Base-by-base conservation (phyloP, 2,113 vertebrate genomes). In the Channa maculata region DNA sequence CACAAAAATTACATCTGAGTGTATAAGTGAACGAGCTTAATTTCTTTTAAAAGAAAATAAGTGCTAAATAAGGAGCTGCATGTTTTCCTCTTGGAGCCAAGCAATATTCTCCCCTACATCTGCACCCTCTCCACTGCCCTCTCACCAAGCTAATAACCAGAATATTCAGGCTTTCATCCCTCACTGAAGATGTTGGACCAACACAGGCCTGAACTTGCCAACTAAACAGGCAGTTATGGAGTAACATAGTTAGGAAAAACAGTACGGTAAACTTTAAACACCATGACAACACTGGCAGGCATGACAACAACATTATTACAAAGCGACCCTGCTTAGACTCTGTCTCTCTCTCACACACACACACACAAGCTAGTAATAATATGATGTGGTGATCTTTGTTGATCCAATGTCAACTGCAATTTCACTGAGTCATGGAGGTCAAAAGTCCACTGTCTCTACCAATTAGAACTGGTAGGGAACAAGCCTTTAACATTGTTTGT, bases 81-180 rank as follows among this genome's bases (percentile, higher is more conserved):
- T 24, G 24, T 24, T 24, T 24, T 24, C 24, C 24, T 24, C 1
- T 24, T 24, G 24, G 24, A 24, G 24, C 24, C 24, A 24, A 24
- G 24, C 24, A 24, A 24, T 24, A 24, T 24, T 24, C 24, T 24
- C 24, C 24, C 24, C 24, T 24, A 24, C 44, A 14, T 54, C 58
- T 46, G 46, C n/a, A 58, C 48, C 33, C 44, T 60, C 45, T 43
- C 15, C 38, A 7, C 24, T n/a, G 6, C 14, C 54, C 61, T 43
- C 43, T 15, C 24, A 24, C 24, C 24, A 24, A 24, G 24, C 24
- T 24, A 24, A 24, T 24, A 24, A 24, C 24, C 24, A 24, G 39
- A 69, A 70, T 68, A 67, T 84, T 84, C 71, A 66, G 67, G 41
- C 72, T 45, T 36, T 52, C 63, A 59, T 45, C 63, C 62, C 12